These are phyloP conservation scores for Enteromius treurensis DNA, from an alignment of 2,797 vertebrate genomes.

Conservation along the genomic window DNA sequence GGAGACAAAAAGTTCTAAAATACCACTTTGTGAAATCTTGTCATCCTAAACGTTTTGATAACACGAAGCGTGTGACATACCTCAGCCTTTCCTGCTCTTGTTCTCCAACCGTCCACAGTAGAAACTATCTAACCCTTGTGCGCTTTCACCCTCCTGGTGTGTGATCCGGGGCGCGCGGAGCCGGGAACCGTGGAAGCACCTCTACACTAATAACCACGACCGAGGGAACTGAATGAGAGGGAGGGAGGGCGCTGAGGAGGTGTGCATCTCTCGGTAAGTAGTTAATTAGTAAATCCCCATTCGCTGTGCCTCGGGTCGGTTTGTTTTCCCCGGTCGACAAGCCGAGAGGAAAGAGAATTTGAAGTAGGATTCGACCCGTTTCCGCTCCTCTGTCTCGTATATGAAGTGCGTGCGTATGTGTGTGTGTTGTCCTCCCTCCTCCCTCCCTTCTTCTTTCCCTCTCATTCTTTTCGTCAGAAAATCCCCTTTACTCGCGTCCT, in stretches of 20 bases:
- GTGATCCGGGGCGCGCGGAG: conserved; percentile 68
- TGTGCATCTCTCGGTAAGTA: conserved; percentile 72
- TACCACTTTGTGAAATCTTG: not conserved
- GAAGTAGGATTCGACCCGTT: conserved; percentile 90
- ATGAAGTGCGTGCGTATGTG: conserved; percentile 71
- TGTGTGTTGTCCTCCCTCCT: conserved; percentile 52
- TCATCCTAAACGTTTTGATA: not conserved
- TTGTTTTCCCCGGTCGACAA: conserved; percentile 88
- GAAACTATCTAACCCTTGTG: conserved; percentile 46
- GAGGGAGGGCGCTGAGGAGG: conserved; percentile 58
- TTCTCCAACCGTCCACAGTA: conserved; percentile 56
- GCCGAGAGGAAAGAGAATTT: conserved; percentile 88
- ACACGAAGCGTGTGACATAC: conserved; percentile 64
- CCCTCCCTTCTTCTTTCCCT: conserved; percentile 29
- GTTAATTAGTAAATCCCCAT: conserved; percentile 88
- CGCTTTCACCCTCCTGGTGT: conserved; percentile 69
- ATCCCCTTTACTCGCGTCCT: conserved; percentile 28
- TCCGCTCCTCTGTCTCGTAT: conserved; percentile 84
- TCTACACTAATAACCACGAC: conserved; percentile 73
- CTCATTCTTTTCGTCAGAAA: conserved; percentile 57
- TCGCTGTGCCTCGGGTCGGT: conserved; percentile 85
- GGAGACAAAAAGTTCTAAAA: conserved; percentile 41
- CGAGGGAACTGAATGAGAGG: conserved; percentile 72
- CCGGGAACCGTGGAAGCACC: conserved; percentile 74
- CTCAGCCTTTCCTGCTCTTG: conserved; percentile 60